Base-by-base conservation (phyloP, 2,797 vertebrate genomes). In the Steatocranus sp. region DNA sequence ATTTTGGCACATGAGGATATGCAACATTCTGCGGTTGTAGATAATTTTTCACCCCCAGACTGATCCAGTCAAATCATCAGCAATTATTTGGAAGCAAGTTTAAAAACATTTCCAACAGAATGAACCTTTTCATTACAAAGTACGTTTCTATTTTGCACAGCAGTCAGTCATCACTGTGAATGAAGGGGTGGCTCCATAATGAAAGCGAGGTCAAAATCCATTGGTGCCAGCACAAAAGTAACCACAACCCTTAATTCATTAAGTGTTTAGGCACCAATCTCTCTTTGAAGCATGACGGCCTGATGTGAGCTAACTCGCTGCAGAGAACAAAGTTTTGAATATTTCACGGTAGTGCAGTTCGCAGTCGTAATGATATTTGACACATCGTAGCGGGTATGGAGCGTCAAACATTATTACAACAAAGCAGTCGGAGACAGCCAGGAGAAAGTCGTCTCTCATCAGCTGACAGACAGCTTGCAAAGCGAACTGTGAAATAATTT, bases 401-500 rank as follows among this genome's bases (percentile, higher is more conserved):
- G 75, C 80, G 85, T 91, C 86, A 89, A 75, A 87, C 75, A 78
- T 46, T 54, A 83, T 88, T 78, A 80, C 76, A 79, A 66, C 79
- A 78, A 83, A 85, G 79, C 68, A 81, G 73, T 70, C 20, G 54
- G 54, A 86, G 68, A 63, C 27, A 34, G 82, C 43, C 78, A 76
- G 51, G 48, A 86, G 77, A 83, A 54, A 74, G 82, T 82, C 89
- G 68, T 84, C 54, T 81, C 75, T 91, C 88, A 88, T 89, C 75
- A 11, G 80, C 85, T 81, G 88, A 87, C 82, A 88, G 79, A 78
- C 77, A 58, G 87, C 17, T 51, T 76, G 81, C 51, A 5, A 76
- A 91, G 76, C 51, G 9, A 89, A 75, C 79, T 83, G 78, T 89
- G 85, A 88, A 91, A 87, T 89, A 38, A 86, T 91, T 83, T 89